These are phyloP conservation scores for Odontocerum albicorne DNA, from an alignment of 2,888 invertebrate species.

Conservation along the genomic window DNA sequence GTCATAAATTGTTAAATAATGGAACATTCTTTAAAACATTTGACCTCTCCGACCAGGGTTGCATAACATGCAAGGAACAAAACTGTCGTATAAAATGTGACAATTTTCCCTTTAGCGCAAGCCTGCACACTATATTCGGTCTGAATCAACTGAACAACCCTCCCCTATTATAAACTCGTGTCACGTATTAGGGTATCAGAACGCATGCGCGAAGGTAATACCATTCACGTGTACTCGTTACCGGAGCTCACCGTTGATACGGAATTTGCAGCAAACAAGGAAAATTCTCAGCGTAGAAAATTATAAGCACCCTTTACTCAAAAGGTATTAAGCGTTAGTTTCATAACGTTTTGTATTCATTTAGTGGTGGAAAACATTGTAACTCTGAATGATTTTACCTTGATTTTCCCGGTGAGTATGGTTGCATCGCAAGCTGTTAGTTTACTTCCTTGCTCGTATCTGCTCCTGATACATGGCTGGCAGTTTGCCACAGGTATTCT, in stretches of 20 bases:
- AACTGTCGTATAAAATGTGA: background rate
- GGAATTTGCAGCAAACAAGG: background rate
- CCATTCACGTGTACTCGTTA: slow-evolving; percentile 21
- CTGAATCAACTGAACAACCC: slow-evolving; percentile 13
- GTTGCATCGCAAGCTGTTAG: slow-evolving; percentile 14
- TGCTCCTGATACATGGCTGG: slow-evolving; percentile 55
- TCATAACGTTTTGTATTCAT: too few species aligned
- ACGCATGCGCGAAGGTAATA: slow-evolving; percentile 32
- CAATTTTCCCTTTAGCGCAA: background rate
- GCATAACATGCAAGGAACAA: slow-evolving; percentile 9
- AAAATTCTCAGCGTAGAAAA: background rate
- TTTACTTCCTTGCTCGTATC: slow-evolving; percentile 42
- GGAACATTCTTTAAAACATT: slow-evolving; percentile 24
- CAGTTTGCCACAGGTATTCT: slow-evolving; percentile 59
- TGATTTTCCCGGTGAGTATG: slow-evolving; percentile 1
- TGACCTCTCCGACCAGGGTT: slow-evolving; percentile 22
- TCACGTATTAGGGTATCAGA: slow-evolving; percentile 13
- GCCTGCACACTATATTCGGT: background rate
- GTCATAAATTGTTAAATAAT: slow-evolving; percentile 17
- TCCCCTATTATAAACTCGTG: slow-evolving; percentile 12
- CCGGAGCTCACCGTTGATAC: slow-evolving; percentile 13
- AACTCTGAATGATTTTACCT: too few species aligned
- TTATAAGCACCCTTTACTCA: background rate
- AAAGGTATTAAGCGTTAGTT: background rate
- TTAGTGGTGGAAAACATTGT: too few species aligned